Evolutionary conservation across 2,888 invertebrate genomes (phyloP).

Genomic region (Germaria angustata): DNA sequence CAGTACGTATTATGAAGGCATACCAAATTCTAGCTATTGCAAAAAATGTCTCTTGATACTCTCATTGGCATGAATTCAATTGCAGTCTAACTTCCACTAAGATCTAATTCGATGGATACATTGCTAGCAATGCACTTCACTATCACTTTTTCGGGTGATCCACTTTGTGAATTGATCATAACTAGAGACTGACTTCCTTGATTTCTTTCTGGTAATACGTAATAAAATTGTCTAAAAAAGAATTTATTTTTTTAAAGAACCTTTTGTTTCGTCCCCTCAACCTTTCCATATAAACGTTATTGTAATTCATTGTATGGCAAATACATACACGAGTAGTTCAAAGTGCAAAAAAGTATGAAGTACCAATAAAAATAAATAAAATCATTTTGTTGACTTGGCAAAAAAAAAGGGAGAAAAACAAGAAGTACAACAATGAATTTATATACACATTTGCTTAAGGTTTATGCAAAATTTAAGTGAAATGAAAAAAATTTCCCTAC

Average conservation of each 20-base stretch:
- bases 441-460: slow-evolving; percentile 3
- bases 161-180: too few species aligned
- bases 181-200: too few species aligned
- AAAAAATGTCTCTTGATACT: too few species aligned
- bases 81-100: too few species aligned
- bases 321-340: not conserved
- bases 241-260: not conserved
- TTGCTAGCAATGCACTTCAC: too few species aligned
- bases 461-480: slow-evolving; percentile 30
- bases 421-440: slow-evolving; percentile 15
- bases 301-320: not conserved
- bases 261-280: not conserved
- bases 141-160: too few species aligned
- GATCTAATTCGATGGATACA: too few species aligned
- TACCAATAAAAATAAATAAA: slow-evolving; percentile 22
- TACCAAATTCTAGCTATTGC: too few species aligned
- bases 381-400: slow-evolving; percentile 44
- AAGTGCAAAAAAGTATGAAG: slow-evolving; percentile 2
- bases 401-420: slow-evolving; percentile 24
- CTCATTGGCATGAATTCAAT: too few species aligned
- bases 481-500: slow-evolving; percentile 11
- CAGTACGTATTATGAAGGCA: too few species aligned
- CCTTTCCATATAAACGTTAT: not conserved
- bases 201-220: too few species aligned
- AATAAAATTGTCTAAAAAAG: too few species aligned